phyloP scores from a whole-genome alignment of 2,797 vertebrate genomes.

The Orientallactaga sibirica region DNA sequence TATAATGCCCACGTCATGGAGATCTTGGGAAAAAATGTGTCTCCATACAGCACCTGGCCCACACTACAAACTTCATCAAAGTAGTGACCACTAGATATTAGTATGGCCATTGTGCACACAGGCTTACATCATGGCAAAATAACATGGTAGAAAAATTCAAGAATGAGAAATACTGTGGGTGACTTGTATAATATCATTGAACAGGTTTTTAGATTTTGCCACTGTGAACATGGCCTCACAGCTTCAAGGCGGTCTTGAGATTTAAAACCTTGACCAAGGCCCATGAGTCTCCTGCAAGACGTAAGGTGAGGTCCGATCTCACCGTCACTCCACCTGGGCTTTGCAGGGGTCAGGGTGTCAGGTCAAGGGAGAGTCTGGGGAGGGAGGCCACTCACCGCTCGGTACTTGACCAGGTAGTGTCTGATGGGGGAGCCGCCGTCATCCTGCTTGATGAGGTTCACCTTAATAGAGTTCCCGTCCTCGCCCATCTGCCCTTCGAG shows the following conservation, averaged over 20 bases:
- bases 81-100: background rate
- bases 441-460: slow-evolving; percentile 96
- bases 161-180: background rate
- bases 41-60: too few species aligned
- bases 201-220: background rate
- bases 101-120: background rate
- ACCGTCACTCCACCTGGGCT: background rate
- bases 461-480: slow-evolving; percentile 95
- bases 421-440: slow-evolving; percentile 97
- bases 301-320: background rate
- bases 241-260: background rate
- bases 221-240: background rate
- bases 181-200: background rate
- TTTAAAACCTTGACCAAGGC: background rate
- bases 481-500: slow-evolving; percentile 93
- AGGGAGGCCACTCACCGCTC: slow-evolving; percentile 92
- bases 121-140: background rate
- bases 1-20: background rate
- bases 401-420: slow-evolving; percentile 96
- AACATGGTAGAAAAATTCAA: background rate
- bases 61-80: background rate
- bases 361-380: background rate
- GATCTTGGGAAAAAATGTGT: background rate
- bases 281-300: background rate
- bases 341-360: accelerated